Evolutionary conservation across 1,140 invertebrate genomes (phyloP).

Genomic region (Myzus persicae): DNA sequence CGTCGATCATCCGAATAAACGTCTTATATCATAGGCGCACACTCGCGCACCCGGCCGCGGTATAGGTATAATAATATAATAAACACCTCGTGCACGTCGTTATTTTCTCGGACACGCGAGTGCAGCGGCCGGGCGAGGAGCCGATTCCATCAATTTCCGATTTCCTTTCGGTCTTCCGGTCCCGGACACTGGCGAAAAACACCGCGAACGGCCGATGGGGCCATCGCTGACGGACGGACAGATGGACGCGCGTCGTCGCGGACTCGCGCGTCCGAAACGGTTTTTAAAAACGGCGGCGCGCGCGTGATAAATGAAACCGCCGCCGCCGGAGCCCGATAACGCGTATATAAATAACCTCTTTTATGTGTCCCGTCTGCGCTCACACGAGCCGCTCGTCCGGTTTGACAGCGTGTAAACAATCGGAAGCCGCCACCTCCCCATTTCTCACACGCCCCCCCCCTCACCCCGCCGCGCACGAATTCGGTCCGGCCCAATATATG

Average conservation of each 20-base stretch:
- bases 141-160: constrained; percentile 48
- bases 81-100: not conserved
- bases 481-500: not conserved
- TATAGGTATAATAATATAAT: not conserved
- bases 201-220: not conserved
- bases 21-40: not conserved
- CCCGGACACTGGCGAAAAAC: not conserved
- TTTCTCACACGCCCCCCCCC: constrained; percentile 34
- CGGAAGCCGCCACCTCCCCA: not conserved
- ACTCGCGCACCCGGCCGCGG: not conserved
- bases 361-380: constrained; percentile 19
- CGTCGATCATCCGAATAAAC: not conserved
- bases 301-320: constrained; percentile 46
- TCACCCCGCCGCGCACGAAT: not conserved
- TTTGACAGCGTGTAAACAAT: constrained; percentile 53
- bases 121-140: not conserved
- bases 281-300: constrained; percentile 28
- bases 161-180: constrained; percentile 34
- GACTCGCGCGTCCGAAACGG: not conserved
- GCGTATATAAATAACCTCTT: constrained; percentile 46
- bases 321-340: constrained; percentile 23
- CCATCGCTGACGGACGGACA: not conserved
- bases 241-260: not conserved
- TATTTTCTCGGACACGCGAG: not conserved
- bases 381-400: not conserved